A percentile compares a stretch with the other conserved stretches of the same genome.
These are phyloP conservation scores for Erebia ligea DNA, from an alignment of 2,888 invertebrate species.

Conservation along the genomic window DNA sequence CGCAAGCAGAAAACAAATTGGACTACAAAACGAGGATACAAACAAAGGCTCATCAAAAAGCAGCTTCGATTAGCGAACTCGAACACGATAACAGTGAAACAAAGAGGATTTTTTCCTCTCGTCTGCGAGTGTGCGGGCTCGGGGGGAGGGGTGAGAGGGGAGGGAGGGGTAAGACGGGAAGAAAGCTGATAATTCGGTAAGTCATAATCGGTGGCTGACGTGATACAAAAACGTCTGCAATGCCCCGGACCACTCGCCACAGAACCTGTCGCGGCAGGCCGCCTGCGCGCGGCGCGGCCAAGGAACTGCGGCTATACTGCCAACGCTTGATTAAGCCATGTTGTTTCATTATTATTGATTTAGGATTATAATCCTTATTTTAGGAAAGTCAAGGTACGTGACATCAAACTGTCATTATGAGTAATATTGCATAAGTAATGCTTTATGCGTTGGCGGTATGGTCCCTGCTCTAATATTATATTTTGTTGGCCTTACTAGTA, in stretches of 20 bases:
- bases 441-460: no score
- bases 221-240: constrained; percentile 39
- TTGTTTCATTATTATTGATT: neutral
- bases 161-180: constrained; percentile 18
- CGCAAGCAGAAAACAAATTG: no score
- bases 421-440: no score
- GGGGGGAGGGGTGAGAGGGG: neutral
- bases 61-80: constrained; percentile 12
- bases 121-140: constrained; percentile 6
- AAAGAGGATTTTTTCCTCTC: constrained; percentile 30
- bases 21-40: neutral
- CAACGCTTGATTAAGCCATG: neutral
- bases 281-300: constrained; percentile 6
- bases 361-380: no score
- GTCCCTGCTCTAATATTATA: no score
- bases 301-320: neutral
- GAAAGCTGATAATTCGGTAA: constrained; percentile 41
- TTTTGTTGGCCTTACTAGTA: no score
- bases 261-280: constrained; percentile 24
- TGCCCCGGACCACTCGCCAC: neutral
- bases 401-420: no score
- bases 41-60: constrained; percentile 1
- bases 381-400: no score
- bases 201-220: constrained; percentile 40
- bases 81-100: constrained; percentile 27